Base-by-base conservation (phyloP, 2,888 invertebrate genomes). In the Deroplatys truncata region DNA sequence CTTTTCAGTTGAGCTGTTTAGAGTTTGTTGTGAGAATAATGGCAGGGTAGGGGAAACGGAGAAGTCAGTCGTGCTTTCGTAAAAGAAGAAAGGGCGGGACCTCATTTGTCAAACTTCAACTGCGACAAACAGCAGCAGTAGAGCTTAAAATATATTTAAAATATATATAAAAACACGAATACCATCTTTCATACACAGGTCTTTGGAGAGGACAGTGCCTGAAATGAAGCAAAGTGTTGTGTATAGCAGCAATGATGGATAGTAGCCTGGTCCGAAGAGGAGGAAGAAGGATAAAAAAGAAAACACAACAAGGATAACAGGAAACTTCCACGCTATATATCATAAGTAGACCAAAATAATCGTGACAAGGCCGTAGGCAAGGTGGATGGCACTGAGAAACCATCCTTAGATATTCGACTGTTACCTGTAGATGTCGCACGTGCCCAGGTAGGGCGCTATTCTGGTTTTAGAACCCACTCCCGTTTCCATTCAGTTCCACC, bases 91-190 rank as follows among this genome's bases (percentile, higher is more conserved):
- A n/a, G 88, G 84, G 88, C 72, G 88, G 72, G 35, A 72, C 28
- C 88, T 84, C 85, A 88, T 88, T 88, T 88, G 88, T 88, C 88
- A 88, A 88, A 88, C 88, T 88, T 84, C 72, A 86, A 84, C 84
- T 84, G 56, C 85, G 88, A 88, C 88, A 88, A 28, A 84, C 72
- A 82, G 84, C 84, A 56, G 56, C 88, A 88, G 28, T 35, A 83
- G 84, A 84, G 88, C 88, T 84, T 88, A 88, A 88, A 88, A 88
- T 88, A 84, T 88, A 84, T 88, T 88, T 88, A 88, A 88, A 88
- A 88, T 88, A 88, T 72, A 87, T 28, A 85, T 43, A 85, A 85
- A 86, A 86, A 82, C 86, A 49, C 56, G 28, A 56, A 82, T 82
- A 82, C 82, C 86, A 82, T 56, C 72, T 31, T 86, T 86, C 86